phyloP scores from a whole-genome alignment of 2,113 vertebrate species.

The Phaethornis superciliosus region DNA sequence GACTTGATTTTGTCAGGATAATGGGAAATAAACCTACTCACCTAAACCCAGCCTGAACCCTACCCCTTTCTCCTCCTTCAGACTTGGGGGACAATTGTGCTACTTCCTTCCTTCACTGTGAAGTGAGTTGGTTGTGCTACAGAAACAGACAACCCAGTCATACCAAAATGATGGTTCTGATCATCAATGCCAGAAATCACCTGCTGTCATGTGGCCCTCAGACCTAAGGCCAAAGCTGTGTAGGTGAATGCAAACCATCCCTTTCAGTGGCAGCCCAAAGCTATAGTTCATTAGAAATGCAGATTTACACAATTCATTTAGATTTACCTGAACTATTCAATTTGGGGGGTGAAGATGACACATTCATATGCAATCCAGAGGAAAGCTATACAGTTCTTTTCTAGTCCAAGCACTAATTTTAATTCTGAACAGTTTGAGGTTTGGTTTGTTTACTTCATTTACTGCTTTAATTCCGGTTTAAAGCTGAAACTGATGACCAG shows the following conservation, averaged over 20 bases:
- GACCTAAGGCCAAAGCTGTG: not conserved
- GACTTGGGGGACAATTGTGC: not conserved
- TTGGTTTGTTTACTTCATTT: not conserved
- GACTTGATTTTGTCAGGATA: not conserved
- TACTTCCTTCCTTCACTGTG: not conserved
- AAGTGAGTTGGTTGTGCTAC: not conserved
- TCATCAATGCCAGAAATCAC: not conserved
- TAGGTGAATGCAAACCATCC: not conserved
- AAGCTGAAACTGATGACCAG: not conserved
- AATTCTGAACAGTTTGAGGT: not conserved
- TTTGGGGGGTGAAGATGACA: too few relatives aligned
- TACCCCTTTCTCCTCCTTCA: not conserved
- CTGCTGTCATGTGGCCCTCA: not conserved
- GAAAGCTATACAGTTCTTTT: not conserved
- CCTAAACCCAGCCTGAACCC: not conserved
- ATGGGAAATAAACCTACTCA: not conserved
- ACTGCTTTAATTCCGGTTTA: not conserved
- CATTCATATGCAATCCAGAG: not conserved
- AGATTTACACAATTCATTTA: not conserved
- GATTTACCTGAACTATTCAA: not conserved
- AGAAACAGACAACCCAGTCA: not conserved
- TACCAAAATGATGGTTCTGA: not conserved
- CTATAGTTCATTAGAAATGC: not conserved
- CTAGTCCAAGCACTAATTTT: not conserved
- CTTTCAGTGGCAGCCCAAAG: not conserved